Base-by-base conservation (phyloP, 2,797 vertebrate genomes). In the Propithecus perrieri region DNA sequence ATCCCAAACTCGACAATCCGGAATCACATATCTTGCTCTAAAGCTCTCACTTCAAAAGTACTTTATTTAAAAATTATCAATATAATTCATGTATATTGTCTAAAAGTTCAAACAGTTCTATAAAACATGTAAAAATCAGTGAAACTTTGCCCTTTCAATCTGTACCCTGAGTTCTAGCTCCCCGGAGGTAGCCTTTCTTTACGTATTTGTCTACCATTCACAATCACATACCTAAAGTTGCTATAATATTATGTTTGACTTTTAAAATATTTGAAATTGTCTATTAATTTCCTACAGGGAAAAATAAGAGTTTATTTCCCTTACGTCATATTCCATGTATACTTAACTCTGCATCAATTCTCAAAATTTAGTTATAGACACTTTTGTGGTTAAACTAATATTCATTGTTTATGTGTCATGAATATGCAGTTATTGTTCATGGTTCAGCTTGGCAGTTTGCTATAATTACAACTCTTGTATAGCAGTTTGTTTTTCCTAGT, bases 311-410 rank as follows among this genome's bases (percentile, higher is more conserved):
- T 61, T 79, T 61, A 71, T 53, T 74, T 91, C 4, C 17, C 10
- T 75, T 72, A 69, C 75, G 8, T 22, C 28, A 80, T 1, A 50
- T 12, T 94, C 61, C 59, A 35, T 43, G 7, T 46, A 69, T 33
- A 75, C 6, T 91, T 76, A 89, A 63, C 20, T 43, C 24, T 76
- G 43, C 28, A 72, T 11, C 28, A 85, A 59, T 30, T 46, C 4
- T 50, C 7, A 79, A 59, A 75, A 13, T 53, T 89, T 86, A 65
- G 63, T 78, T 89, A 33, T 35, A 63, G 18, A 83, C 91, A 63
- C 24, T 74, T 59, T 94, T 78, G 57, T 12, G 15, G 8, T 89
- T 92, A 89, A 85, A 61, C 55, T 72, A 90, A 92, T 88, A 92
- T 8, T 71, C 18, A 28, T 14, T 38, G 41, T 81, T 96, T 63